A percentile compares a stretch with the other conserved stretches of the same genome.
phyloP scores from a whole-genome alignment of 2,797 vertebrate species.

The Scomberomorus guttatus region DNA sequence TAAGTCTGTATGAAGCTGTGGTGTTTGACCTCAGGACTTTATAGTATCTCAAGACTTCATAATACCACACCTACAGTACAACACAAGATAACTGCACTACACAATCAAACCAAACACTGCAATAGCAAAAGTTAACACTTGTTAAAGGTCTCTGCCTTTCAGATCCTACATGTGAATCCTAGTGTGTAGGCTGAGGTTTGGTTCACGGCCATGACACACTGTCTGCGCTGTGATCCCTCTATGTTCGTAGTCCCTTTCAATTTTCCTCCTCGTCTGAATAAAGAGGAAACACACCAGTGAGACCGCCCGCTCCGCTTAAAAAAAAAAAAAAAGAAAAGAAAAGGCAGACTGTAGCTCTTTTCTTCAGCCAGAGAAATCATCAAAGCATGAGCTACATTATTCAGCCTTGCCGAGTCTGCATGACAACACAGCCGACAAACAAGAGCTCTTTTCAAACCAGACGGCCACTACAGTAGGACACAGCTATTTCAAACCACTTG shows the following conservation, averaged over 20 bases:
- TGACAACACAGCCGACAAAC: slow-evolving; percentile 80
- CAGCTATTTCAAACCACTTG: slow-evolving; percentile 69
- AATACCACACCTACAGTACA: slow-evolving; percentile 26
- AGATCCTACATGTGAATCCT: slow-evolving; percentile 47
- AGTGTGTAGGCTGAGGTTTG: slow-evolving; percentile 53
- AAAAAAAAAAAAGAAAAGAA: slow-evolving; percentile 41
- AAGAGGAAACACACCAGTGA: slow-evolving; percentile 74
- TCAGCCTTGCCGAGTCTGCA: slow-evolving; percentile 78
- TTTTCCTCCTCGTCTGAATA: slow-evolving; percentile 69
- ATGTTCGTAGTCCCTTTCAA: slow-evolving; percentile 68
- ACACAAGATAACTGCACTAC: slow-evolving; percentile 12
- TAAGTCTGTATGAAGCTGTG: slow-evolving; percentile 1
- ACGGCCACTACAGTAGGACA: slow-evolving; percentile 74
- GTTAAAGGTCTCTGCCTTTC: slow-evolving; percentile 49
- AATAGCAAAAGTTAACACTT: slow-evolving; percentile 31
- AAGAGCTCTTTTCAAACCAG: slow-evolving; percentile 78
- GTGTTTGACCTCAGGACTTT: slow-evolving; percentile 44
- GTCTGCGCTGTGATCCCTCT: slow-evolving; percentile 63
- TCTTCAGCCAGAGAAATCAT: slow-evolving; percentile 79
- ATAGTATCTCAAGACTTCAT: slow-evolving; percentile 35
- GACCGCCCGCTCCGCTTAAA: slow-evolving; percentile 60
- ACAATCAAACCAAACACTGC: slow-evolving; percentile 25
- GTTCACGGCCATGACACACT: slow-evolving; percentile 59
- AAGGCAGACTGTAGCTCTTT: slow-evolving; percentile 77
- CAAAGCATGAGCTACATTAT: slow-evolving; percentile 81